Base-by-base conservation (phyloP, 2,113 vertebrate species). In the Grammomys surdaster region DNA sequence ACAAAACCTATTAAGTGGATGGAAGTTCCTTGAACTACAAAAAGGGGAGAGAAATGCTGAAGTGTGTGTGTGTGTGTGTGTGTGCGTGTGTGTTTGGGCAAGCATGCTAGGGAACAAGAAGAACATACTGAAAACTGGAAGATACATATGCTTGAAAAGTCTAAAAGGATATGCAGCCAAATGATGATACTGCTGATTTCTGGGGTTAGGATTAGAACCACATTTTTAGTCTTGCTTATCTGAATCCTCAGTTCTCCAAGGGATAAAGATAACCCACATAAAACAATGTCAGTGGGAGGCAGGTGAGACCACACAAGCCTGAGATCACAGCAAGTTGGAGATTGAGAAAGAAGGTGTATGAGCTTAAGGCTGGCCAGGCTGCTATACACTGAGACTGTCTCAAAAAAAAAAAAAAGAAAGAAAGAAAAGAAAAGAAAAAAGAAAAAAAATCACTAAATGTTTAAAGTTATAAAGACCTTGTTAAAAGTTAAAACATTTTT, bases 221-320 rank as follows among this genome's bases (percentile, higher is more conserved):
- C 70, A 22, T 73, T 86, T 67, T 26, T 36, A 76, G 6, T 73
- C 3, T 14, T 60, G 54, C 72, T 67, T 84, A 9, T 89, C 73
- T 60, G 67, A 93, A 92, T 10, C 89, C 67, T 20, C 80, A 73
- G 89, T 89, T 80, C 92, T 78, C 88, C 51, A 89, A 3, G 12
- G 36, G 88, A 80, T 26, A 76, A 10, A 92, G 40, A 75, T 46
- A 92, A 82, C 10, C 33, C 90, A 24, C 80, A 20, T 56, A n/a
- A 95, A 95, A 90, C 87, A 78, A 73, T 76, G 75, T 73, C 73
- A 87, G 58, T 88, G 48, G 81, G 82, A 93, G 28, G 43, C 24
- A 48, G 24, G 26, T 12, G 46, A 48, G 43, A 33, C 13, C 6
- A 5, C 76, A 31, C 46, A 78, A 7, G 75, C 26, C 76, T 78